Conservation (phyloP, 2,888 invertebrate species). For the Agriopis leucophaearia region DNA sequence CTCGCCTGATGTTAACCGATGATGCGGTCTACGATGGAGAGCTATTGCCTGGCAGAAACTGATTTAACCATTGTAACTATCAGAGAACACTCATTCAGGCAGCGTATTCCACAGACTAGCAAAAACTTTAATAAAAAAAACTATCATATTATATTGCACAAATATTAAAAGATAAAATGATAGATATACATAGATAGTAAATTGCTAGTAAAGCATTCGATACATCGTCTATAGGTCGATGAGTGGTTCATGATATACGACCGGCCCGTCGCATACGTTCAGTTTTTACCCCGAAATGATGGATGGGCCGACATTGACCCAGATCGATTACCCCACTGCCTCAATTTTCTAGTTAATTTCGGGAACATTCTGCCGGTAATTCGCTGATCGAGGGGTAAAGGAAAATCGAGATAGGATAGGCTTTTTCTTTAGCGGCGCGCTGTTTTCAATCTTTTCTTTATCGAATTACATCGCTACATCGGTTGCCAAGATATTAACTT, state of each 20-base stretch:
- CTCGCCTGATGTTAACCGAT: too few relatives aligned
- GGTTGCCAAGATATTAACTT: not conserved
- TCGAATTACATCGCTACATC: slow-evolving; percentile 3
- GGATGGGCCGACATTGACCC: slow-evolving; percentile 73
- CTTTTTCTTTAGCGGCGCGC: slow-evolving; percentile 10
- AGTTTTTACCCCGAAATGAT: slow-evolving; percentile 59
- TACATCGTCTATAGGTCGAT: slow-evolving; percentile 50
- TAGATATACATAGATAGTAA: not conserved
- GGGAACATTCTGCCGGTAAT: slow-evolving; percentile 32
- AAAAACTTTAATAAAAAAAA: too few relatives aligned
- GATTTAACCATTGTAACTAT: too few relatives aligned
- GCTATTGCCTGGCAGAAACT: too few relatives aligned
- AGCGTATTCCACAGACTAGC: too few relatives aligned
- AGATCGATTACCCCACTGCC: slow-evolving; percentile 59
- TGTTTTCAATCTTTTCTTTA: slow-evolving; percentile 16
- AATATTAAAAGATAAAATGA: not conserved
- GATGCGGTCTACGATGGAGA: too few relatives aligned
- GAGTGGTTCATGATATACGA: slow-evolving; percentile 70
- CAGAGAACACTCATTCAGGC: too few relatives aligned
- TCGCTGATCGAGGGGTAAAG: slow-evolving; percentile 27
- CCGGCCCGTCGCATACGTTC: slow-evolving; percentile 38
- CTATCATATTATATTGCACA: too few relatives aligned
- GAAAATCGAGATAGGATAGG: slow-evolving; percentile 12
- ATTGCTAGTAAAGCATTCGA: slow-evolving; percentile 11
- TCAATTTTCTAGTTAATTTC: slow-evolving; percentile 43